Evolutionary conservation across 2,888 invertebrate species (phyloP), one percentile per base, ranked within the genome.

Genomic region (Diarsia dahlii): DNA sequence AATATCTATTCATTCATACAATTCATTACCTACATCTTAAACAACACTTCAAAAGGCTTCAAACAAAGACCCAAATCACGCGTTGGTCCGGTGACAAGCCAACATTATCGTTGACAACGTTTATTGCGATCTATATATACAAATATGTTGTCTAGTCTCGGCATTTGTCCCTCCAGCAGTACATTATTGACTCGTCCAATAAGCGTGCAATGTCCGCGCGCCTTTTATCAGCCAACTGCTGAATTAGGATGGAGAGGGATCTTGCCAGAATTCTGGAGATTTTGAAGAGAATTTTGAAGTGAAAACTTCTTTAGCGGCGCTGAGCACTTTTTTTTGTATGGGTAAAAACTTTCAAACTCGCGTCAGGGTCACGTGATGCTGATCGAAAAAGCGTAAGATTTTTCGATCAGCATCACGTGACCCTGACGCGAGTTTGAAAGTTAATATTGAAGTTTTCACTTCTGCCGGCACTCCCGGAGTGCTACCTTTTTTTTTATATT

Each of bases 171-270:
- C 90, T 91, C 89, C 89, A 84, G 82, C 89, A 91, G 92, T 90
- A 95, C 96, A 94, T 96, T 96, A 96, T 96, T 96, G 96, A 95
- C 96, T 95, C 92, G 95, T 95, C 94, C 96, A 96, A 96, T 96
- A 95, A 96, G 92, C 94, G 95, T 90, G 91, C 93, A 89, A 93
- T 92, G 93, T 90, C 92, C 94, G 93, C 90, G 91, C 92, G 95
- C 92, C 95, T 95, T 95, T 95, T 96, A 90, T 90, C 88, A 88
- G 93, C 88, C 80, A 73, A 66, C 66, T 63, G 89, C 20, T 71
- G 50, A 10, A 9, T 9, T 66, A 86, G 62, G 77, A 65, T 88
- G 92, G 95, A 95, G 86, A 88, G 3, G 64, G 89, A 88, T 67
- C 65, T 76, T 67, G 60, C 9, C 56, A 6, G 62, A 45, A 50